Percentiles rank a stretch among this genome's conserved stretches.
phyloP scores from a whole-genome alignment of 2,113 vertebrate species.

The Barnardius zonarius region DNA sequence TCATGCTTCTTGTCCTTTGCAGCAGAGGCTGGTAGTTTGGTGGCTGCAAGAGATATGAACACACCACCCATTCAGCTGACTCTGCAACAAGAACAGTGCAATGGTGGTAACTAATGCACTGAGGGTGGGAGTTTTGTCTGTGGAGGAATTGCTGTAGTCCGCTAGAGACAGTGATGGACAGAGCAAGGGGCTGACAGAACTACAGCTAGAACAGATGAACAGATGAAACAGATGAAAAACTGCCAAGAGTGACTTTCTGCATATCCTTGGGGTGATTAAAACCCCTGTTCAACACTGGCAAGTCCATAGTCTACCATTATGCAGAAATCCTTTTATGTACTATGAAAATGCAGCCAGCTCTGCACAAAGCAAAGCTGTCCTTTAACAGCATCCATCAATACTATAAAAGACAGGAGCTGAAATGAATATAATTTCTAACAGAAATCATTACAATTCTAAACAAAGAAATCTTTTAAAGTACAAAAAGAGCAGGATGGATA shows the following conservation, averaged over 20 bases:
- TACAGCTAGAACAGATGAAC: neutral
- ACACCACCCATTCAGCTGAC: neutral
- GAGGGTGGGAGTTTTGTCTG: neutral
- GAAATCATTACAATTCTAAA: constrained; percentile 53
- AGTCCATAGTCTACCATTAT: neutral
- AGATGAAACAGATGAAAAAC: neutral
- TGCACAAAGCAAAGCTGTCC: constrained; percentile 3
- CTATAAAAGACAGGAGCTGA: constrained; percentile 33
- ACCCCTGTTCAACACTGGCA: neutral
- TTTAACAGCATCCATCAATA: neutral
- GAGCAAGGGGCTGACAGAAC: neutral
- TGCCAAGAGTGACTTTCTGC: neutral
- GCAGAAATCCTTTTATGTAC: constrained; percentile 42
- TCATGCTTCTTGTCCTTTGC: neutral
- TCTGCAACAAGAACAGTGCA: neutral
- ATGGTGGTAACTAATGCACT: neutral
- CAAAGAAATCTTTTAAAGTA: constrained; percentile 34
- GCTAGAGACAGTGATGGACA: neutral
- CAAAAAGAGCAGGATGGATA: neutral
- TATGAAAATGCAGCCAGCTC: constrained; percentile 33
- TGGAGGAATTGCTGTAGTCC: neutral
- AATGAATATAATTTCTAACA: constrained; percentile 43
- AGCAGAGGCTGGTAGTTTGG: neutral
- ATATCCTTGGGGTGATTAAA: neutral
- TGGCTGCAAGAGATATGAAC: neutral